These are phyloP conservation scores for Pimpla rufipes DNA, from an alignment of 2,888 invertebrate species.

Conservation along the genomic window DNA sequence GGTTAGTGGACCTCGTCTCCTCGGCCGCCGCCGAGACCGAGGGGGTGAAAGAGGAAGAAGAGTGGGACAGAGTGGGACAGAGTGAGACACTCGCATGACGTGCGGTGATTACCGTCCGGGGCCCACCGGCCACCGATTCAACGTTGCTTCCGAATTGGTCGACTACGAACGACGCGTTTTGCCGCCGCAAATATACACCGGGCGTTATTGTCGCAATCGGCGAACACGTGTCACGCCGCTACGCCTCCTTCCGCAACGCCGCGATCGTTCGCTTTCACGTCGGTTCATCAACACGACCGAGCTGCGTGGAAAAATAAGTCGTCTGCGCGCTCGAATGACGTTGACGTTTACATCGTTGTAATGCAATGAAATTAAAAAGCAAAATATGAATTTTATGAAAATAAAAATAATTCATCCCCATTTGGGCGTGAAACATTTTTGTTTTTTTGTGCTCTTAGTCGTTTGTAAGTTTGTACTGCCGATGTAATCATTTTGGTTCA, in stretches of 20 bases:
- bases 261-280: constrained; percentile 23
- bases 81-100: constrained; percentile 58
- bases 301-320: neutral
- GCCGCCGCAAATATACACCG: constrained; percentile 45
- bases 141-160: constrained; percentile 81
- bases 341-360: no score
- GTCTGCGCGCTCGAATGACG: no score
- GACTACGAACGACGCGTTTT: constrained; percentile 61
- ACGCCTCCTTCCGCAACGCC: constrained; percentile 27
- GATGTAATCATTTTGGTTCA: no score
- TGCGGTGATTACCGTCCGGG: constrained; percentile 72
- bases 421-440: no score
- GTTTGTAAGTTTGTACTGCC: no score
- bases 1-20: constrained; percentile 85
- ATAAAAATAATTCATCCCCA: no score
- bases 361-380: no score
- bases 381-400: no score
- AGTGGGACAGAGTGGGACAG: constrained; percentile 48
- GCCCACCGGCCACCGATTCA: constrained; percentile 73
- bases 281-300: neutral
- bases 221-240: constrained; percentile 59
- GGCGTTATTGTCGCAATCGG: constrained; percentile 45
- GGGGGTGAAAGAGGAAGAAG: constrained; percentile 55
- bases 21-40: constrained; percentile 73
- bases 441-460: no score